Evolutionary conservation across 2,113 vertebrate species (phyloP).

Genomic region (Trichechus manatus): DNA sequence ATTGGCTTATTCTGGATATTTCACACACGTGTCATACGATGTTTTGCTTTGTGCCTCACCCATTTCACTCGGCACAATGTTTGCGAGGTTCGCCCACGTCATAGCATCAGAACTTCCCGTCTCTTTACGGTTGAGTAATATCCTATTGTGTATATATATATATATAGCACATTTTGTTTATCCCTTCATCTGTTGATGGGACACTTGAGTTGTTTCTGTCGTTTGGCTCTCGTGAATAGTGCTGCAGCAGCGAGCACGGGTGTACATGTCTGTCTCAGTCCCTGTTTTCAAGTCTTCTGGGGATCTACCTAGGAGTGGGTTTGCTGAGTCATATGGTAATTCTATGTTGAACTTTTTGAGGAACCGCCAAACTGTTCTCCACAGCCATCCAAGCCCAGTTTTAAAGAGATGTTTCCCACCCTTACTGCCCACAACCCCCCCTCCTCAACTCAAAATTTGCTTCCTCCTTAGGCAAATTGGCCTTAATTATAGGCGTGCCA

Average conservation of each 20-base stretch:
- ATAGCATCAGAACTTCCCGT: no score
- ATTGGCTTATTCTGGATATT: no score
- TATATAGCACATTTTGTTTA: not conserved
- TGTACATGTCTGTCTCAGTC: not conserved
- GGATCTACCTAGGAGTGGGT: not conserved
- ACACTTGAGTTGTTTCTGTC: not conserved
- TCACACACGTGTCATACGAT: no score
- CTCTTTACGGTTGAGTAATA: no score
- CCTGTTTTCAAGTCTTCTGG: not conserved
- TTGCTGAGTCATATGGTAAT: not conserved
- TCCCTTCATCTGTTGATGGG: not conserved
- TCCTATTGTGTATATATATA: no score
- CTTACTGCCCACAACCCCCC: not conserved
- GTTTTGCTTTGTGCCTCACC: no score
- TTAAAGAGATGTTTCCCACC: not conserved
- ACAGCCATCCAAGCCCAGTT: not conserved
- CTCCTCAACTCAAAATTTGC: not conserved
- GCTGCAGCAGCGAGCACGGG: not conserved
- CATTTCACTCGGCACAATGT: no score
- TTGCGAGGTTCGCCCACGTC: no score
- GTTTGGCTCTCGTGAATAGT: not conserved
- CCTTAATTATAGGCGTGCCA: not conserved
- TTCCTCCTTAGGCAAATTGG: not conserved
- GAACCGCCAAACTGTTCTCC: not conserved
- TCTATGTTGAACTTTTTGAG: not conserved